These are phyloP conservation scores for Onychomys torridus DNA, from an alignment of 2,797 vertebrate species.

Conservation along the genomic window DNA sequence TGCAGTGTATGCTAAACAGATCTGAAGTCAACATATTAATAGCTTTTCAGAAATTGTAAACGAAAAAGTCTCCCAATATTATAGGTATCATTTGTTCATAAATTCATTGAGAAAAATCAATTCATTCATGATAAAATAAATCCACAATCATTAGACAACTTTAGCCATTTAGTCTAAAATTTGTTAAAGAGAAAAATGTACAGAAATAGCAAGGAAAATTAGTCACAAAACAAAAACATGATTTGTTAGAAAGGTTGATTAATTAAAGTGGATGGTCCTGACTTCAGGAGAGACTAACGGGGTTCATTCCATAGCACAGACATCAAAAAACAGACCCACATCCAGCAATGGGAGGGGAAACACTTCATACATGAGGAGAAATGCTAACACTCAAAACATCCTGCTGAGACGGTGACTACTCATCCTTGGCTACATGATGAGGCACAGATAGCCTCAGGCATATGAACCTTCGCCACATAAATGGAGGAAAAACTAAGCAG, in stretches of 20 bases:
- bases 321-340: not conserved
- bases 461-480: not conserved
- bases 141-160: not conserved
- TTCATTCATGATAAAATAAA: not conserved
- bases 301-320: not conserved
- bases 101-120: not conserved
- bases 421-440: not conserved
- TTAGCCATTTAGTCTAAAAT: conserved; percentile 11
- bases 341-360: not conserved
- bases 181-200: conserved; percentile 1
- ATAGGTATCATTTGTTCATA: not conserved
- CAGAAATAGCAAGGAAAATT: not conserved
- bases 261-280: not conserved
- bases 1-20: not conserved
- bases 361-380: not conserved
- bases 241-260: not conserved
- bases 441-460: not conserved
- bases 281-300: not conserved
- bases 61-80: not conserved
- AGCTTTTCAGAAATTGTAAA: not conserved
- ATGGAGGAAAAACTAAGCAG: not conserved
- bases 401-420: not conserved
- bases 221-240: not conserved
- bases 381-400: not conserved
- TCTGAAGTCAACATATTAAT: not conserved